These are phyloP conservation scores for Lonchura striata DNA, from an alignment of 2,113 vertebrate genomes.

Conservation along the genomic window DNA sequence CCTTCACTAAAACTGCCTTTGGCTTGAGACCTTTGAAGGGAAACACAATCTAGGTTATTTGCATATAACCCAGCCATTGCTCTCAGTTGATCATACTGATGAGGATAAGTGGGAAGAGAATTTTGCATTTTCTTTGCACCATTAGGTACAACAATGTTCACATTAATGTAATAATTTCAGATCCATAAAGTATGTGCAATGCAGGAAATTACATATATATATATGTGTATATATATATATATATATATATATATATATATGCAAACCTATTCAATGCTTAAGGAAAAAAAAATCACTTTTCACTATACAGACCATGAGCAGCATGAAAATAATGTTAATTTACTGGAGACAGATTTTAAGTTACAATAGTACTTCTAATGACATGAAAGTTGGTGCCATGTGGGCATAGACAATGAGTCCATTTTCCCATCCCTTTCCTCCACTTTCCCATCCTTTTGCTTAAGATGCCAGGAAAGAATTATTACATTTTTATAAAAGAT, in stretches of 20 bases:
- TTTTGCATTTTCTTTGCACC: not conserved
- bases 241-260: not conserved
- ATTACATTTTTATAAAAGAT: not conserved
- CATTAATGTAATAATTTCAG: not conserved
- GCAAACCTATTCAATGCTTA: not conserved
- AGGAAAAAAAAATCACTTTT: not conserved
- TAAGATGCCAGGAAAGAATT: not conserved
- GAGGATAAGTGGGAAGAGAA: not conserved
- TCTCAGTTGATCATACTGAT: not conserved
- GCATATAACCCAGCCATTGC: not conserved
- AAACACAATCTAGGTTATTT: not conserved
- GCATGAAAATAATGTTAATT: not conserved
- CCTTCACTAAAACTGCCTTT: not conserved
- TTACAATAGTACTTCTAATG: not conserved
- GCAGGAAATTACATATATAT: not conserved
- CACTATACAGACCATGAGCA: not conserved
- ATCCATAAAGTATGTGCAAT: not conserved
- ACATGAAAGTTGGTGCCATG: not conserved
- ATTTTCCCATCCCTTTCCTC: not conserved
- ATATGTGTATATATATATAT: no score
- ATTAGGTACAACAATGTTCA: not conserved
- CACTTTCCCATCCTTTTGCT: not conserved
- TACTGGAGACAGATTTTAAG: not conserved
- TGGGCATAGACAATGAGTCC: not conserved
- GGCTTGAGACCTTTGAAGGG: not conserved